Evolutionary conservation across 2,113 vertebrate genomes (phyloP).

Genomic region (Sclerurus mexicanus): DNA sequence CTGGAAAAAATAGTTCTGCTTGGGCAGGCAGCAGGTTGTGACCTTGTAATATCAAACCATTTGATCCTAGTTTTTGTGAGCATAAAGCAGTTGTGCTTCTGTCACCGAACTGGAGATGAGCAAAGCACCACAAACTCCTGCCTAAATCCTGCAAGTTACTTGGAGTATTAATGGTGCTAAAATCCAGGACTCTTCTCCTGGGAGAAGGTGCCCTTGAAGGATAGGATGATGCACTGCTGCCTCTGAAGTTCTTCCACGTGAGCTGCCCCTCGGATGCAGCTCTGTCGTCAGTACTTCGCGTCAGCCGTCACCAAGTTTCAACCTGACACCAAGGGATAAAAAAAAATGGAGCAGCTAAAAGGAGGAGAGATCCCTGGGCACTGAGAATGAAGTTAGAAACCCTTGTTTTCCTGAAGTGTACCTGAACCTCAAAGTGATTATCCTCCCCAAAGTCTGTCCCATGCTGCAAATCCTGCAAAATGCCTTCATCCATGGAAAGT

Average conservation of each 20-base stretch:
- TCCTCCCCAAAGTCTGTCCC: background rate
- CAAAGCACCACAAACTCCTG: background rate
- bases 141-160: background rate
- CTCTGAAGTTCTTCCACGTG: slow-evolving; percentile 12
- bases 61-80: background rate
- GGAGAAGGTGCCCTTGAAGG: slow-evolving; percentile 49
- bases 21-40: background rate
- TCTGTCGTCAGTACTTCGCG: background rate
- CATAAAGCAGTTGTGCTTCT: background rate
- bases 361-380: background rate
- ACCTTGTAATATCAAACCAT: background rate
- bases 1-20: background rate
- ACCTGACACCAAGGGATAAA: background rate
- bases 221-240: background rate
- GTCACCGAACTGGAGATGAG: fast-evolving
- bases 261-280: background rate
- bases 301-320: background rate
- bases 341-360: background rate
- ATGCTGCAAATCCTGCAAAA: background rate
- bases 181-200: background rate
- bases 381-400: background rate
- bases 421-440: background rate
- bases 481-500: background rate
- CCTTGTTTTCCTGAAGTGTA: background rate
- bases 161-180: background rate